Percentiles rank a stretch among this genome's conserved stretches.
Conservation (phyloP, 2,797 vertebrate species). For the Poliocrania exsul region DNA sequence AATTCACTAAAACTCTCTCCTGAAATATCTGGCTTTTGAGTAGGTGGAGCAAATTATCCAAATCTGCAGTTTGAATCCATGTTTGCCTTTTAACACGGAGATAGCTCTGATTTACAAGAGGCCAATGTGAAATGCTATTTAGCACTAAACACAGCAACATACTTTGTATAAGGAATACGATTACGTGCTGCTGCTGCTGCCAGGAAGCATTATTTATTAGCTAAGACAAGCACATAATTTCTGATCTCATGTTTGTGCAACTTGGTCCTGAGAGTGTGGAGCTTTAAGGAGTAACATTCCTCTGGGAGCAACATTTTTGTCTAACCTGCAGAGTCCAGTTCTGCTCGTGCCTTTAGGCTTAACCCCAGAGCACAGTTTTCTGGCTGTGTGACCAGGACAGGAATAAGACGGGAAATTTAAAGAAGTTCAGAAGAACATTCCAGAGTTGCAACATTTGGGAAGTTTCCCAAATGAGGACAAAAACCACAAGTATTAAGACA, state of each 20-base stretch:
- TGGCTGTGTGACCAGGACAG: neutral
- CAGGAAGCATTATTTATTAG: neutral
- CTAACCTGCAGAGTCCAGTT: neutral
- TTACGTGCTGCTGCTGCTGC: neutral
- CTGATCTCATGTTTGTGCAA: neutral
- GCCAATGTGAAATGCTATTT: neutral
- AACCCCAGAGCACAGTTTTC: neutral
- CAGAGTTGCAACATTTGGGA: neutral
- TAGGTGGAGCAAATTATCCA: neutral
- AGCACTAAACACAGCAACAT: neutral
- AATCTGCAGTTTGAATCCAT: neutral
- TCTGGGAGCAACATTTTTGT: neutral
- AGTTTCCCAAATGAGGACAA: neutral
- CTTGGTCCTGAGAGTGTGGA: neutral
- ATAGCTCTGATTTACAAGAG: neutral
- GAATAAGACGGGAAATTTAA: neutral
- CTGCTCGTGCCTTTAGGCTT: neutral
- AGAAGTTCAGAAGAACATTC: neutral
- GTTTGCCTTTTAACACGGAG: neutral
- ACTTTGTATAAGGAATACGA: neutral
- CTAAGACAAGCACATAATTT: neutral
- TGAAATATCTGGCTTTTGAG: conserved; percentile 16
- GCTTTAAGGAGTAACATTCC: neutral
- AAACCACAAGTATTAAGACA: neutral
- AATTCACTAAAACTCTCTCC: conserved; percentile 20